Percentiles rank a stretch among this genome's conserved stretches.
Conservation (phyloP, 2,888 invertebrate species). For the Nebria salina region DNA sequence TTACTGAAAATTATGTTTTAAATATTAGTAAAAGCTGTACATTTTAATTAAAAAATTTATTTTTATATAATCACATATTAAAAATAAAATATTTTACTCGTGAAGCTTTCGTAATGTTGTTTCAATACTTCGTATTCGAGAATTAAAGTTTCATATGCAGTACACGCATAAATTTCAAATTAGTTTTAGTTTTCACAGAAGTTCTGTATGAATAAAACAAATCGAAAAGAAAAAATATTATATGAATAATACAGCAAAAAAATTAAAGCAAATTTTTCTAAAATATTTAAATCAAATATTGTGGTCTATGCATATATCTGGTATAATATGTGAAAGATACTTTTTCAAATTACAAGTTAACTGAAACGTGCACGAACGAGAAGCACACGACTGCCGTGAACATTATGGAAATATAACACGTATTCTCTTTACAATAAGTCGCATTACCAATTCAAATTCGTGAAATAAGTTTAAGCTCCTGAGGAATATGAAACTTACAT, state of each 20-base stretch:
- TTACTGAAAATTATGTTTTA: too few relatives aligned
- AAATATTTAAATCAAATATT: neutral
- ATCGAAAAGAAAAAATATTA: neutral
- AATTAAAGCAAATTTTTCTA: neutral
- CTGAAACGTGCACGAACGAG: neutral
- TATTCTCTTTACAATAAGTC: conserved; percentile 44
- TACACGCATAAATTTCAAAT: too few relatives aligned
- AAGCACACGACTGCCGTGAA: conserved; percentile 29
- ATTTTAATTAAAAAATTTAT: too few relatives aligned
- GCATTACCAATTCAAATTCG: conserved; percentile 45
- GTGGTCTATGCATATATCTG: neutral
- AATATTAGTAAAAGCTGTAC: too few relatives aligned
- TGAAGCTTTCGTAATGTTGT: too few relatives aligned
- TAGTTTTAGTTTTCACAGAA: too few relatives aligned
- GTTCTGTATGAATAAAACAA: neutral
- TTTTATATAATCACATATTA: too few relatives aligned
- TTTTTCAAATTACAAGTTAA: neutral
- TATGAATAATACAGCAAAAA: neutral
- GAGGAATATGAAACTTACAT: conserved; percentile 46
- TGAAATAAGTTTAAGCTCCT: conserved; percentile 44
- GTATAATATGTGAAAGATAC: neutral
- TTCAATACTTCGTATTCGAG: too few relatives aligned
- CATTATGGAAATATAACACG: conserved; percentile 44
- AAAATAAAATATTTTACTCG: too few relatives aligned
- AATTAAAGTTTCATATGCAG: too few relatives aligned